Percentiles rank a stretch among this genome's conserved stretches.
Evolutionary conservation across 2,797 vertebrate genomes (phyloP).

Genomic region (Eleutherodactylus coqui): DNA sequence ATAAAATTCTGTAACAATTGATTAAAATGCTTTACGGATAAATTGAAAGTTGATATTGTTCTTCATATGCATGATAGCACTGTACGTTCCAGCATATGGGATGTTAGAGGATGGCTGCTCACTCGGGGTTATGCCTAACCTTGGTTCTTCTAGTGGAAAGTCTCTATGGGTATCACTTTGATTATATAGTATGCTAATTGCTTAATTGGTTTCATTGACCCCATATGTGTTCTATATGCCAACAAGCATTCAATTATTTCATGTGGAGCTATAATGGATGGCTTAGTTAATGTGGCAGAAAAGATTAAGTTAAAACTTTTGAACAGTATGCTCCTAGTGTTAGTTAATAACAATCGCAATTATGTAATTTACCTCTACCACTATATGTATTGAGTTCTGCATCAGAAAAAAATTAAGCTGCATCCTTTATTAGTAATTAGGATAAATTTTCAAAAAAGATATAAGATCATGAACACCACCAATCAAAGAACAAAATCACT

Average conservation of each 20-base stretch:
- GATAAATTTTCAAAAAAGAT: too few relatives aligned
- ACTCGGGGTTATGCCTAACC: neutral
- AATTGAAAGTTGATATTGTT: neutral
- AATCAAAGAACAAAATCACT: too few relatives aligned
- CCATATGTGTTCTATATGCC: neutral
- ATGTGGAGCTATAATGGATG: neutral
- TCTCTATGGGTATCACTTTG: neutral
- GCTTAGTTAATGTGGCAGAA: neutral
- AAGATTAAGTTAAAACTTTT: neutral
- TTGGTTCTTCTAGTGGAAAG: neutral
- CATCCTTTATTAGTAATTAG: too few relatives aligned
- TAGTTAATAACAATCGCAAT: too few relatives aligned
- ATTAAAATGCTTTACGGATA: conserved; percentile 14
- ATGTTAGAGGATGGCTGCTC: conserved; percentile 2
- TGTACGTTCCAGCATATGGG: too few relatives aligned
- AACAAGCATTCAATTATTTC: neutral
- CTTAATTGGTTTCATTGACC: conserved; percentile 30
- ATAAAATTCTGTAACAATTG: conserved; percentile 33
- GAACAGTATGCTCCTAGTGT: too few relatives aligned
- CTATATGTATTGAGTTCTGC: too few relatives aligned
- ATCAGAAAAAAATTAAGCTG: too few relatives aligned
- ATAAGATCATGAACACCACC: too few relatives aligned
- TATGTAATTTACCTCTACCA: too few relatives aligned
- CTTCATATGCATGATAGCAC: neutral
- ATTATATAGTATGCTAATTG: conserved; percentile 21